Conservation (phyloP, 2,888 invertebrate genomes). For the Saturnia japonica region DNA sequence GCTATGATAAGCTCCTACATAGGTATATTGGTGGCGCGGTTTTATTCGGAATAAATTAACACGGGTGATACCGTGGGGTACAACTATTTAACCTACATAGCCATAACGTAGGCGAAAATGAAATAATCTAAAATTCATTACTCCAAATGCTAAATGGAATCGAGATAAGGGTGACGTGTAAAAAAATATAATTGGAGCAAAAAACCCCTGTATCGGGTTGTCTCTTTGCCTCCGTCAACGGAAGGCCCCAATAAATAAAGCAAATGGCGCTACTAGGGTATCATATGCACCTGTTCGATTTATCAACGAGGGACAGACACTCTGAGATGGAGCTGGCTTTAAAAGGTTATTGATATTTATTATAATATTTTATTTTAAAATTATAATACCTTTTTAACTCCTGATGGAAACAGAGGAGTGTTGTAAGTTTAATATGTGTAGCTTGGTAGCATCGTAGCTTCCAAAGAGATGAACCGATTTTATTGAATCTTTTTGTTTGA, state of each 20-base stretch:
- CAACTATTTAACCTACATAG: no score
- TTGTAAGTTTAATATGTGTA: no score
- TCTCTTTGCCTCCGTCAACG: constrained; percentile 51
- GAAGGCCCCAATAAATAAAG: constrained; percentile 67
- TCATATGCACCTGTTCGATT: constrained; percentile 74
- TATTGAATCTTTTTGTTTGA: no score
- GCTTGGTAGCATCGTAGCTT: no score
- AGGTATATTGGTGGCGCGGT: no score
- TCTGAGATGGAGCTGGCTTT: constrained; percentile 39
- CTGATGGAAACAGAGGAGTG: no score
- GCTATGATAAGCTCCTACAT: no score
- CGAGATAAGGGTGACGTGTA: not conserved
- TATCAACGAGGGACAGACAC: constrained; percentile 45
- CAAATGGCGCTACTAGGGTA: constrained; percentile 59
- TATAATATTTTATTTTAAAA: not conserved
- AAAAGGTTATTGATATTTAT: not conserved
- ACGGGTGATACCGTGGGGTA: no score
- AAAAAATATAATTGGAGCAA: constrained; percentile 55
- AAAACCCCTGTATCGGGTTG: constrained; percentile 50
- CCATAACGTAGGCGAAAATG: no score
- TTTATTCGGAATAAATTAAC: no score
- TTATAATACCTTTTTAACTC: no score
- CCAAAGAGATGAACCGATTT: no score
- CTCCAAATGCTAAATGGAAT: not conserved
- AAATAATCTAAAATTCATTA: not conserved